A percentile compares a stretch with the other conserved stretches of the same genome.
Evolutionary conservation across 2,888 invertebrate species (phyloP).

Genomic region (Vanessa cardui): DNA sequence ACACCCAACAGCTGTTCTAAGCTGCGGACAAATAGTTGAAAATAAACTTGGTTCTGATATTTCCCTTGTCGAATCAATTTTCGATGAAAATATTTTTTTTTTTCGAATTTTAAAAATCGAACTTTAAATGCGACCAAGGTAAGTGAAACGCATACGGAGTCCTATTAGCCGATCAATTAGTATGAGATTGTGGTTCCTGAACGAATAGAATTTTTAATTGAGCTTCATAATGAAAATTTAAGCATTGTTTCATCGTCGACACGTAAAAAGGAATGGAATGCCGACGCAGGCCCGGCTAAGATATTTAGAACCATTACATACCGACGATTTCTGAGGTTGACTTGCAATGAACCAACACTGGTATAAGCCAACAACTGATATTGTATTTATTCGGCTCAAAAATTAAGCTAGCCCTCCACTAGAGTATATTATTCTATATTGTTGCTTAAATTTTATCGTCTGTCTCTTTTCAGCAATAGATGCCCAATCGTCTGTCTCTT

Average conservation of each 20-base stretch:
- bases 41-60: too few species aligned
- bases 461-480: too few species aligned
- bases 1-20: too few species aligned
- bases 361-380: neutral
- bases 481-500: too few species aligned
- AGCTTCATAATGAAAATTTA: slow-evolving; percentile 16
- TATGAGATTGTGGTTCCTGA: slow-evolving; percentile 4
- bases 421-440: too few species aligned
- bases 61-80: neutral
- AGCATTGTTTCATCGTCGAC: slow-evolving; percentile 6
- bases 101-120: neutral
- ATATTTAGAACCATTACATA: slow-evolving; percentile 7
- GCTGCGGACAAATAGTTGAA: too few species aligned
- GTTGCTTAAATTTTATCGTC: too few species aligned
- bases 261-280: slow-evolving; percentile 22
- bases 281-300: neutral
- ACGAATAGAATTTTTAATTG: slow-evolving; percentile 14
- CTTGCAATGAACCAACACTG: too few species aligned
- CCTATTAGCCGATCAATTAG: slow-evolving; percentile 2
- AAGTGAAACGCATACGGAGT: neutral
- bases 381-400: neutral
- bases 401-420: too few species aligned
- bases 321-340: neutral
- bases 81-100: neutral
- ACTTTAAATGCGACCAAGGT: neutral